Evolutionary conservation across 2,113 vertebrate genomes (phyloP), one percentile per base, ranked within the genome.

Genomic region (Misgurnus mizolepis): DNA sequence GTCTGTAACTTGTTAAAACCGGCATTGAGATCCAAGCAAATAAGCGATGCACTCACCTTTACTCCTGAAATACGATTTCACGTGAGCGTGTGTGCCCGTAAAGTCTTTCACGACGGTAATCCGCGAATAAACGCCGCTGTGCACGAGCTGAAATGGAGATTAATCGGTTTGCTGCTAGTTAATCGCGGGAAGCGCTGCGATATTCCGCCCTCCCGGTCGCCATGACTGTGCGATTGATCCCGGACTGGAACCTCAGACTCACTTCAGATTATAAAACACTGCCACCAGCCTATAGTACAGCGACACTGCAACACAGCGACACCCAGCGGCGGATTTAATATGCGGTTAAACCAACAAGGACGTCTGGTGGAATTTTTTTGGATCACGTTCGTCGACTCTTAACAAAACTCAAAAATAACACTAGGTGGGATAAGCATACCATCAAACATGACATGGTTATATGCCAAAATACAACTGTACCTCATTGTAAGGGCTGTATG

Each of bases 181-280:
- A 66, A 60, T 18, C 53, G 64, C 15, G 71, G 40, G 40, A 58
- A 68, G 50, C 62, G 50, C 79, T 18, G 70, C 15, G 18, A 9
- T 7, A 50, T 22, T 7, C 70, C 64, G 70, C 67, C 79, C 47
- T 81, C 62, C 53, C 79, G 64, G 79, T 72, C 79, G 79, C 79
- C 79, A 81, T 81, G 71, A 74, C 79, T 66, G 53, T 55, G 15
- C 62, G 71, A 74, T 71, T 75, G 71, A 81, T 74, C 72, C 62
- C 43, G 10, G 61, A 47, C 61, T 15, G 45, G 9, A 58, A 58
- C 17, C 55, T 18, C n/a, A 58, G 55, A 4, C n/a, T 58, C 17
- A 40, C 18, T 66, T 55, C 47, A 53, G 17, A 41, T 22, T 41
- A 55, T 77, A 66, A 77, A 77, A 65, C 74, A 77, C 74, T 47